Evolutionary conservation across 2,888 invertebrate genomes (phyloP).

Genomic region (Zootermopsis nevadensis): DNA sequence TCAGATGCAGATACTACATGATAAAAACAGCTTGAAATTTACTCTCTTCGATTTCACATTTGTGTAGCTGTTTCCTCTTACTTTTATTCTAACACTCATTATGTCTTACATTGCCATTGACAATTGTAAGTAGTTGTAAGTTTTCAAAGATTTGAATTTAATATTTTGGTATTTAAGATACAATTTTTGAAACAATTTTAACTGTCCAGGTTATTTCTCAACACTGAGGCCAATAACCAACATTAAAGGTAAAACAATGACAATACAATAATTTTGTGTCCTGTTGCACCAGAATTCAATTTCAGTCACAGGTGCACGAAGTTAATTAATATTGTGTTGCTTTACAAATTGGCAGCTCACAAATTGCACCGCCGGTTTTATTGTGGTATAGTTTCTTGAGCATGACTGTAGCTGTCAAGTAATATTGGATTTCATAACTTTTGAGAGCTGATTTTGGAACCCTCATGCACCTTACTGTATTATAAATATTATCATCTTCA

Average conservation of each 20-base stretch:
- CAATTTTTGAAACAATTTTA: slow-evolving; percentile 40
- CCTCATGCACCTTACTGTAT: not conserved
- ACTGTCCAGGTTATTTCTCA: slow-evolving; percentile 47
- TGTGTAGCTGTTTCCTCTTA: not conserved
- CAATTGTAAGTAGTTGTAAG: not conserved
- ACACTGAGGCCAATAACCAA: slow-evolving; percentile 49
- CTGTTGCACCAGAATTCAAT: not conserved
- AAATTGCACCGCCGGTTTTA: slow-evolving; percentile 3
- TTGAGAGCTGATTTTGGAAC: slow-evolving; percentile 53
- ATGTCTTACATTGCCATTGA: slow-evolving; percentile 13
- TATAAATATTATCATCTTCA: too few species aligned
- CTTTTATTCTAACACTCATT: not conserved
- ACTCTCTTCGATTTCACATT: slow-evolving; percentile 13
- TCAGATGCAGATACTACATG: too few species aligned
- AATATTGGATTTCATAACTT: slow-evolving; percentile 38
- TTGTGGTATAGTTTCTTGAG: slow-evolving; percentile 39
- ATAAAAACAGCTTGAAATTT: too few species aligned
- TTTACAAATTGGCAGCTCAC: slow-evolving; percentile 15
- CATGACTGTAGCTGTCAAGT: slow-evolving; percentile 40
- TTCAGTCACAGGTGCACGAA: not conserved
- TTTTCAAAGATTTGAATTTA: not conserved
- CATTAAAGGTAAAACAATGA: slow-evolving; percentile 49
- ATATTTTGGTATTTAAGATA: not conserved
- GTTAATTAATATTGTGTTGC: not conserved
- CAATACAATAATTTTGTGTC: not conserved